Conservation (phyloP, 2,888 invertebrate species). For the Phyllotreta striolata region DNA sequence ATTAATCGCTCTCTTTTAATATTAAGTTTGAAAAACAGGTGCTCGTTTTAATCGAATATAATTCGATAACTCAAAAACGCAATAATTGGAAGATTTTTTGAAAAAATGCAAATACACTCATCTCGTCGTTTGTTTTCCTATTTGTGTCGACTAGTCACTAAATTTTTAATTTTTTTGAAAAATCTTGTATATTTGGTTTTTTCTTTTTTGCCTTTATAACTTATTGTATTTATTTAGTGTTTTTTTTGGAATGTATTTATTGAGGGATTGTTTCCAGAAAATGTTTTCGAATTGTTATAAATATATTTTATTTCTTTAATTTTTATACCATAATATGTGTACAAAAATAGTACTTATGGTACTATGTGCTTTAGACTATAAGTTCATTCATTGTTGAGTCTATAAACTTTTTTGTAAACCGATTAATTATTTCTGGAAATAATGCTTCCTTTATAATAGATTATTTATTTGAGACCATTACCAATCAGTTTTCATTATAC, state of each 20-base stretch:
- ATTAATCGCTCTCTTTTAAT: conserved; percentile 14
- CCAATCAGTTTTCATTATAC: conserved; percentile 18
- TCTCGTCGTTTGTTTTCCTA: conserved; percentile 14
- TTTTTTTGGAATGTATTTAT: conserved; percentile 30
- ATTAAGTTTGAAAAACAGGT: conserved; percentile 11
- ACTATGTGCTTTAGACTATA: too few relatives aligned
- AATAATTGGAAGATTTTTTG: conserved; percentile 25
- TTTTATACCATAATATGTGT: not conserved
- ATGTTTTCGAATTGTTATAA: not conserved
- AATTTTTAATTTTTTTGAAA: conserved; percentile 27
- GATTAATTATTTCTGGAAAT: conserved; percentile 29
- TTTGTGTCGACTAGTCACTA: conserved; percentile 27
- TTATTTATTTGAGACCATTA: conserved; percentile 44
- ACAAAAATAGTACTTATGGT: too few relatives aligned
- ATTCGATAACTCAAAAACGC: conserved; percentile 21
- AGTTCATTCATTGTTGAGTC: too few relatives aligned
- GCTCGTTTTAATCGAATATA: conserved; percentile 13
- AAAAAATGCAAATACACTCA: conserved; percentile 21
- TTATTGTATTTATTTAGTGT: conserved; percentile 33
- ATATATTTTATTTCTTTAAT: not conserved
- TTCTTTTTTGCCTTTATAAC: conserved; percentile 28
- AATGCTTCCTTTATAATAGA: conserved; percentile 20
- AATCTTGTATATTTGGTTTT: conserved; percentile 24
- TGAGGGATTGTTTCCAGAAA: conserved; percentile 8
- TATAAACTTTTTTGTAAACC: conserved; percentile 1